Conservation (phyloP, 2,888 invertebrate genomes). For the Lepidochitona cinerea region DNA sequence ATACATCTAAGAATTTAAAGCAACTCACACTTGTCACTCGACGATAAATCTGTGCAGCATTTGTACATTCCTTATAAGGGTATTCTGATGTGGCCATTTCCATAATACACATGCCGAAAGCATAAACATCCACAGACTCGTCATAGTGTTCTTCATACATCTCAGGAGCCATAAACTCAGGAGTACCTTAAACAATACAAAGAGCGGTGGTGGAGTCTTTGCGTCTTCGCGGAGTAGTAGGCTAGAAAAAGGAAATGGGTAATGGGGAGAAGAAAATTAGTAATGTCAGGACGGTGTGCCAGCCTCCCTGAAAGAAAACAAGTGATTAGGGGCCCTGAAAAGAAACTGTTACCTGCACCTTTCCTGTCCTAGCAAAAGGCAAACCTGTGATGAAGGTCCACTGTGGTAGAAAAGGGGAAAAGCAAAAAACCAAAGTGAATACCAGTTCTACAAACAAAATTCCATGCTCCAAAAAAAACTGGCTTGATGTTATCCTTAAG, state of each 20-base stretch:
- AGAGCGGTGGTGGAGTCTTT: conserved; percentile 33
- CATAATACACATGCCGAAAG: conserved; percentile 99
- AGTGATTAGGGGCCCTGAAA: neutral
- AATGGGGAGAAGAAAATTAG: conserved; percentile 33
- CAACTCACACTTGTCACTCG: conserved; percentile 92
- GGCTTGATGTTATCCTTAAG: no score
- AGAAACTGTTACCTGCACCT: neutral
- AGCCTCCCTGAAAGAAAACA: neutral
- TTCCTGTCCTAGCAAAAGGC: neutral
- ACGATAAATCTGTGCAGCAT: conserved; percentile 99
- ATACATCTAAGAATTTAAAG: no score
- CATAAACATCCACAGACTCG: conserved; percentile 98
- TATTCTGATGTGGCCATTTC: conserved; percentile 99
- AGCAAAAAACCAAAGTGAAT: neutral
- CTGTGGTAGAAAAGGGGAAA: conserved; percentile 1
- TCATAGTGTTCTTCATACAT: conserved; percentile 99
- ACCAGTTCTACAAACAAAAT: neutral
- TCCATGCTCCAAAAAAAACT: neutral
- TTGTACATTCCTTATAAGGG: conserved; percentile 98
- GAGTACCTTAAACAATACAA: conserved; percentile 78
- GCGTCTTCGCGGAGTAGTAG: conserved; percentile 24
- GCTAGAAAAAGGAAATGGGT: conserved; percentile 39
- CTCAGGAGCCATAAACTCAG: conserved; percentile 98
- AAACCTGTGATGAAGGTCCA: conserved; percentile 6
- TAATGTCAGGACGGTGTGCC: neutral